Percentiles rank a stretch among this genome's conserved stretches.
These are phyloP conservation scores for Cheilosia vulpina DNA, from an alignment of 2,888 invertebrate species.

Conservation along the genomic window DNA sequence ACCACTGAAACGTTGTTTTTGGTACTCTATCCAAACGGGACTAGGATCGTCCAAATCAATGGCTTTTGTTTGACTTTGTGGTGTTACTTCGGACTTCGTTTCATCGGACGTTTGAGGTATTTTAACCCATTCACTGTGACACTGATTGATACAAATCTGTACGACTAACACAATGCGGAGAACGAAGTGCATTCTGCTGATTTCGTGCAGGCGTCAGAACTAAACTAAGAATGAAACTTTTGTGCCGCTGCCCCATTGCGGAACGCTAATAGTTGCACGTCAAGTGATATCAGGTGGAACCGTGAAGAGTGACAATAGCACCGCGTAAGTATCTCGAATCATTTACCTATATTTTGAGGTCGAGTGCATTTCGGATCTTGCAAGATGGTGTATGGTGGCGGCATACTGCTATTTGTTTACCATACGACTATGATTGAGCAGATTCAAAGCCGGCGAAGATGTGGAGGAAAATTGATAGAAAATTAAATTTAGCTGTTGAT, in stretches of 20 bases:
- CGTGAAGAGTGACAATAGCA: constrained; percentile 63
- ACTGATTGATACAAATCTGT: constrained; percentile 30
- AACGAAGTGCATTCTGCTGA: constrained; percentile 52
- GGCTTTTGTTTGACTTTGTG: background rate
- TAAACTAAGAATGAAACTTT: constrained; percentile 51
- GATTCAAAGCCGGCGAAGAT: background rate
- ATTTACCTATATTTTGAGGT: constrained; percentile 68
- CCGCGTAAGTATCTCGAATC: constrained; percentile 54
- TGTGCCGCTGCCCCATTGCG: constrained; percentile 6
- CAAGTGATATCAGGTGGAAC: constrained; percentile 46
- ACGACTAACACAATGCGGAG: constrained; percentile 23
- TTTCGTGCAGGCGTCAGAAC: constrained; percentile 23
- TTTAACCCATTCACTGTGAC: constrained; percentile 63
- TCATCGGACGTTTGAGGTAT: constrained; percentile 46
- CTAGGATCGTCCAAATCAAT: constrained; percentile 77
- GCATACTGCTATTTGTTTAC: constrained; percentile 27
- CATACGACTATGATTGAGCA: constrained; percentile 25
- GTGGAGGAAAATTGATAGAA: background rate
- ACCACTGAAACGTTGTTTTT: constrained; percentile 79
- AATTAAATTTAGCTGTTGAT: background rate
- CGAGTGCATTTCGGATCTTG: constrained; percentile 36
- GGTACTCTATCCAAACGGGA: constrained; percentile 81
- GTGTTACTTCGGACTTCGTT: background rate
- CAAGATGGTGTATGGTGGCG: constrained; percentile 5
- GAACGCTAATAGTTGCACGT: constrained; percentile 31